Base-by-base conservation (phyloP, 2,888 invertebrate species). In the Lithophane semibrunnea region DNA sequence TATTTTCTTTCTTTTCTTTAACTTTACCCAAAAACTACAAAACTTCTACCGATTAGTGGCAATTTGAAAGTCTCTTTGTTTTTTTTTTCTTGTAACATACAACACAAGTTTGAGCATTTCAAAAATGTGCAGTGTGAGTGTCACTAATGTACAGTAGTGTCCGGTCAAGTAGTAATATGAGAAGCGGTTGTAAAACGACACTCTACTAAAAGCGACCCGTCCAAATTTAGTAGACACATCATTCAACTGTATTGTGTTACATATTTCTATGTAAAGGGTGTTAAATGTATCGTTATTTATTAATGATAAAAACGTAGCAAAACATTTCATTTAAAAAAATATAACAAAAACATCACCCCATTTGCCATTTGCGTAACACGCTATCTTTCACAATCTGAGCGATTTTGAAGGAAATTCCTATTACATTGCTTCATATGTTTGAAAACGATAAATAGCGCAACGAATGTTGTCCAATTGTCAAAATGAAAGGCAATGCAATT, bases 181-280 rank as follows among this genome's bases (percentile, higher is more conserved):
- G 85, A 80, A 73, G 81, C 74, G 42, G 67, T 73, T 80, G 95
- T 90, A 94, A 95, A 73, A 66, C 81, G 91, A 95, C 87, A 92
- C 91, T 88, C 88, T 83, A 90, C 95, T 96, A 95, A 96, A 95
- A 95, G 95, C 94, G 91, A 91, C 91, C 92, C 92, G 92, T 92
- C 92, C 92, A 89, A 93, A 94, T 89, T 86, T 93, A 92, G 88
- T 89, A 89, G 88, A 90, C 89, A 91, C 93, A 92, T 92, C 92
- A 90, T 91, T 89, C 90, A 90, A 88, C 80, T 73, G 88, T 90
- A 88, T 93, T 86, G 73, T 75, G 78, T 93, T 92, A 90, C 93
- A 88, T 85, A 86, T 90, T 89, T 88, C 79, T 88, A 76, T 85
- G 74, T 80, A 83, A 83, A 86, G 84, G 85, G 69, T 88, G 86